A percentile compares a stretch with the other conserved stretches of the same genome.
phyloP scores from a whole-genome alignment of 2,888 invertebrate genomes.

The Hetaerina titia region DNA sequence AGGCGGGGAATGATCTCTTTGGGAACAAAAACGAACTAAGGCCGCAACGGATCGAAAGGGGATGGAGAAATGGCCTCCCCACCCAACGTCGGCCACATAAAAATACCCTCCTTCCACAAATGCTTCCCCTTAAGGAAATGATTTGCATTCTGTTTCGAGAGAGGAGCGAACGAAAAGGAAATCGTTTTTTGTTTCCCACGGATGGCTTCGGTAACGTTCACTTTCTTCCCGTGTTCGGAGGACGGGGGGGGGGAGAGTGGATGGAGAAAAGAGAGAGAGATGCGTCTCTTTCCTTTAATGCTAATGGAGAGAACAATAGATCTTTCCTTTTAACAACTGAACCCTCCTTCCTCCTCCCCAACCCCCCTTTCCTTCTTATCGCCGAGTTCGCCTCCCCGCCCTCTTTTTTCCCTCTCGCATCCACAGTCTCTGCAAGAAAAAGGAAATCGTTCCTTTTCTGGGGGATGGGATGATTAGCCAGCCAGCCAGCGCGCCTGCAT shows the following conservation, averaged over 20 bases:
- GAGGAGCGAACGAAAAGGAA: conserved; percentile 44
- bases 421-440: neutral
- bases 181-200: conserved; percentile 50
- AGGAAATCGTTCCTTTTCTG: conserved; percentile 35
- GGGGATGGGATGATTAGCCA: conserved; percentile 9
- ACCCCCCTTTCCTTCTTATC: neutral
- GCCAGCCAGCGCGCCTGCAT: neutral
- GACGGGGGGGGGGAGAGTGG: neutral
- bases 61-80: neutral
- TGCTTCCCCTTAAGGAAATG: neutral
- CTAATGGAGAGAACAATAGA: conserved; percentile 55
- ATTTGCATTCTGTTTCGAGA: conserved; percentile 52
- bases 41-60: neutral
- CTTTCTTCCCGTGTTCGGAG: conserved; percentile 17
- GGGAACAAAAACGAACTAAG: neutral
- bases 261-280: neutral
- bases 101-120: neutral
- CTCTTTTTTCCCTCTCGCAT: neutral
- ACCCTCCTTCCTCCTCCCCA: neutral
- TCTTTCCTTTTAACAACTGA: neutral
- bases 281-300: conserved; percentile 43
- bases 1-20: neutral
- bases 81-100: neutral
- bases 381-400: neutral
- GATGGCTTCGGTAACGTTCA: conserved; percentile 54